phyloP scores from a whole-genome alignment of 2,113 vertebrate genomes.

The Chionomys nivalis region DNA sequence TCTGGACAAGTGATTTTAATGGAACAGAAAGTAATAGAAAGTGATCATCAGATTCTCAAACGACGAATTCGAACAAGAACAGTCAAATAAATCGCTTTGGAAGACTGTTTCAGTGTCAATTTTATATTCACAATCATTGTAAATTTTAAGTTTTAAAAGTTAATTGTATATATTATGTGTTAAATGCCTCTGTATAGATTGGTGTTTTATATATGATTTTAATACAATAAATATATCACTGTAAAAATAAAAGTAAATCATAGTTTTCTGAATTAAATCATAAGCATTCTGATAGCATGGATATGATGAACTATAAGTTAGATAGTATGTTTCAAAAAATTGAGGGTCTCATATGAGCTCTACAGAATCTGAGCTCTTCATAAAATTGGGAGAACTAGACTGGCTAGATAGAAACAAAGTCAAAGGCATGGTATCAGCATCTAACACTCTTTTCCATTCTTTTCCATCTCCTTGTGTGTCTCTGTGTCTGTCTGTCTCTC shows the following conservation, averaged over 20 bases:
- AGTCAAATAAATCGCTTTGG: slow-evolving; percentile 79
- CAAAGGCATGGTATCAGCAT: not conserved
- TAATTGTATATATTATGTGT: slow-evolving; percentile 62
- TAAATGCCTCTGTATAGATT: slow-evolving; percentile 65
- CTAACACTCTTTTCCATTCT: not conserved
- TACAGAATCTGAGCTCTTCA: not conserved
- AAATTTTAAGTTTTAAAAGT: slow-evolving; percentile 62
- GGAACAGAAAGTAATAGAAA: slow-evolving; percentile 88
- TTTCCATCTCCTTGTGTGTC: not conserved
- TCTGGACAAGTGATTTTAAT: slow-evolving; percentile 82
- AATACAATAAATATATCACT: slow-evolving; percentile 80
- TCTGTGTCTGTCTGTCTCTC: not conserved
- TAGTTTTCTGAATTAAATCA: not conserved
- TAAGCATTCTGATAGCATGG: not conserved
- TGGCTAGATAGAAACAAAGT: not conserved
- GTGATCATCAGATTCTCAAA: slow-evolving; percentile 91
- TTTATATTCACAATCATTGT: slow-evolving; percentile 46
- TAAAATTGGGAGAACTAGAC: not conserved
- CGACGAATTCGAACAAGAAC: slow-evolving; percentile 88
- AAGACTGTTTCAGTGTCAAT: slow-evolving; percentile 24
- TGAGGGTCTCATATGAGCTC: not conserved
- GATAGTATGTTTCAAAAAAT: not conserved
- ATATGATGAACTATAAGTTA: not conserved
- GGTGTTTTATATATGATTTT: slow-evolving; percentile 68
- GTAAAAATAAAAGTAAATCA: too few relatives aligned